Evolutionary conservation across 2,113 vertebrate species (phyloP).

Genomic region (Nyctibius bracteatus): DNA sequence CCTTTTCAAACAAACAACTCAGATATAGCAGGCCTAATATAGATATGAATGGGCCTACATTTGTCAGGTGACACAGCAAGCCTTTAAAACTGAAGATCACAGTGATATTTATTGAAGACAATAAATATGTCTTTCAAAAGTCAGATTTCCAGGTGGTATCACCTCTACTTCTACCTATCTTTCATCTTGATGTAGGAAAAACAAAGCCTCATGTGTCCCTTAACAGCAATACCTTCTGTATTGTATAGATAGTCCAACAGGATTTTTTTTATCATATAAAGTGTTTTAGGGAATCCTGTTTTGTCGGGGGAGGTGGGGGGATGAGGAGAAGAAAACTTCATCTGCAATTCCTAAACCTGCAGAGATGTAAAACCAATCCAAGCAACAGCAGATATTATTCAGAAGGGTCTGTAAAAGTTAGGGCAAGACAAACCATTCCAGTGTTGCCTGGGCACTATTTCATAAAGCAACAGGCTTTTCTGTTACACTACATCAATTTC

Average conservation of each 20-base stretch:
- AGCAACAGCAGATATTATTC: background rate
- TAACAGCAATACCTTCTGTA: background rate
- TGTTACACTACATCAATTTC: background rate
- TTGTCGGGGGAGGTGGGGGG: fast-evolving
- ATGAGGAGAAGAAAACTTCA: background rate
- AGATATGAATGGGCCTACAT: background rate
- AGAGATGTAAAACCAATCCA: background rate
- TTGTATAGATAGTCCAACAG: background rate
- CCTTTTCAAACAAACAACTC: background rate
- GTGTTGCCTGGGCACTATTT: background rate
- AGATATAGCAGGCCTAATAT: background rate
- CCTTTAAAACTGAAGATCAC: background rate
- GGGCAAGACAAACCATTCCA: background rate
- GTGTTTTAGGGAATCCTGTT: background rate
- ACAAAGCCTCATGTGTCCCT: background rate
- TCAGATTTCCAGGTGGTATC: background rate
- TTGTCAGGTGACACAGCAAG: background rate
- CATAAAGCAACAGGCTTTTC: background rate
- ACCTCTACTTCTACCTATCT: background rate
- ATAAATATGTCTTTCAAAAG: background rate
- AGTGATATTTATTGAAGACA: background rate
- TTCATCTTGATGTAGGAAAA: background rate
- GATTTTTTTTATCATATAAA: background rate
- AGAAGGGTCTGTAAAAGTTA: background rate
- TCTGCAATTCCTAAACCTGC: background rate